Evolutionary conservation across 2,888 invertebrate species (phyloP), one percentile per base, ranked within the genome.

Genomic region (Chaetogeoica ovagalla): DNA sequence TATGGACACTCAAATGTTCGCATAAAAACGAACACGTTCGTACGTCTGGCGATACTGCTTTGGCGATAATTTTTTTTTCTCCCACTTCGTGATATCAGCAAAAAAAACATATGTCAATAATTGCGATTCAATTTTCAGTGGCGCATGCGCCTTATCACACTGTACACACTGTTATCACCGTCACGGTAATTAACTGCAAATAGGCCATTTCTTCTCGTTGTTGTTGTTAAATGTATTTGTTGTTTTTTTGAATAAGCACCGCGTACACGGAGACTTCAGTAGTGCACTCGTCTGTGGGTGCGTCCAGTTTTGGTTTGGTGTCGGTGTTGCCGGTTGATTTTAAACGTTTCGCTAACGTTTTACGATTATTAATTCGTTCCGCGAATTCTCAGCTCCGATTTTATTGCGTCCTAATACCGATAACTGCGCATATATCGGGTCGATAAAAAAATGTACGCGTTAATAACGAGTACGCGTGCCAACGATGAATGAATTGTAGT

Each of bases 141-240:
- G 73, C 74, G 73, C 73, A 69, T 63, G 72, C 82, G 75, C 43
- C 19, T 76, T 70, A 76, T 65, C 81, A 70, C 17, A n/a, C 3
- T 23, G 1, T 52, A n/a, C 15, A 60, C 62, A 43, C 4, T 59
- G 23, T 75, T 77, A 75, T 76, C 76, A 60, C 77, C 21, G 7
- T 57, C 43, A 30, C 62, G n/a, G 81, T 62, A 52, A 52, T 62
- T 43, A 6, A 17, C 6, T 7, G 39, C 17, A 39, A 2, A 30
- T 4, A 4, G 30, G 30, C 30, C 30, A 30, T 30, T 30, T 30
- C 30, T 1, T 30, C 15, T 23, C 21, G 5, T 55, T 30, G 30
- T 21, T 43, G 39, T 52, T 55, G 6, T n/a, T 2, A 43, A 19
- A 19, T 7, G 60, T 72, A 7, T 48, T 19, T 23, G 19, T 43